These are phyloP conservation scores for Probosciger aterrimus DNA, from an alignment of 2,113 vertebrate genomes.

Conservation along the genomic window DNA sequence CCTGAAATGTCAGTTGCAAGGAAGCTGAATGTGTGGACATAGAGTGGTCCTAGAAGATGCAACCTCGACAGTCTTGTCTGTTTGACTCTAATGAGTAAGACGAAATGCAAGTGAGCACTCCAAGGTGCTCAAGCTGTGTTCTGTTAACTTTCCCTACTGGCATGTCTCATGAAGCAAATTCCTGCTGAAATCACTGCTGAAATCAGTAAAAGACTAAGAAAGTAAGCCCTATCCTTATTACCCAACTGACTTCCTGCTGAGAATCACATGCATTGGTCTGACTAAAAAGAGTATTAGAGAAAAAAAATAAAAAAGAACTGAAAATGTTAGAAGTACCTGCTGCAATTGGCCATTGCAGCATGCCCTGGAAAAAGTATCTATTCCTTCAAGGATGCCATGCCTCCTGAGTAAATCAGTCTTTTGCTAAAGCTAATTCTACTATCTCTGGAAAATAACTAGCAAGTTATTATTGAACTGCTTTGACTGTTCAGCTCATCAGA, in stretches of 20 bases:
- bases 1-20: neutral
- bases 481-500: neutral
- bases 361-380: neutral
- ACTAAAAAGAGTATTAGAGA: neutral
- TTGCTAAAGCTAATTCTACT: neutral
- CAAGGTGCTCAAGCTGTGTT: neutral
- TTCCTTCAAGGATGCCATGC: neutral
- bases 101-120: neutral
- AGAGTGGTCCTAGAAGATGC: neutral
- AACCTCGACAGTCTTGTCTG: neutral
- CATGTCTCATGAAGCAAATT: neutral
- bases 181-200: neutral
- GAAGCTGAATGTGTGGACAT: neutral
- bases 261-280: neutral
- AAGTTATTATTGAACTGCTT: neutral
- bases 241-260: neutral
- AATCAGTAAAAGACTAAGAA: neutral
- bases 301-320: neutral
- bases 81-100: neutral
- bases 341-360: neutral
- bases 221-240: neutral
- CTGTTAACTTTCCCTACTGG: neutral
- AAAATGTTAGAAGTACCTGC: neutral
- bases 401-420: neutral
- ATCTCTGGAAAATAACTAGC: neutral